Base-by-base conservation (phyloP, 1,140 invertebrate genomes). In the Notospermus geniculatus region DNA sequence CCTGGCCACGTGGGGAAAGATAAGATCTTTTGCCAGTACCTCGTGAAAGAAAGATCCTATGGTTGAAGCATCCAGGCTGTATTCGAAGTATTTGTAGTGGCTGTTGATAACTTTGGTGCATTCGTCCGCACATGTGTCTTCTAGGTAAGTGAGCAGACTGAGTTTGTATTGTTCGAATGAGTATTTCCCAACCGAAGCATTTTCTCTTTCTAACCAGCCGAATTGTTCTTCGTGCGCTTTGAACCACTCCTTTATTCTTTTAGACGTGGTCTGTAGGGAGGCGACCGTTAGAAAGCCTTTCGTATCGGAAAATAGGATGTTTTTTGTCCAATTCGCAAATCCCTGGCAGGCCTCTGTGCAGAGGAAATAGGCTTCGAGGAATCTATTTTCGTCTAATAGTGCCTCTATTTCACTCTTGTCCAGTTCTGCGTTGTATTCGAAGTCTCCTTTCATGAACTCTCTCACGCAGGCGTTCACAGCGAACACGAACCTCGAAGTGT, bases 241-340 rank as follows among this genome's bases (percentile, higher is more conserved):
- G n/a, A 50, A 50, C 46, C 46, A 50, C 46, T 23, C 46, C 25
- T 50, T 50, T n/a, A 50, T 50, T 50, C n/a, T 50, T 7, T n/a
- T 50, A 5, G 25, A 7, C 5, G 46, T 7, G 5, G 46, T 50
- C n/a, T 50, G 19, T 5, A 50, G 46, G 46, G 46, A 5, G 4
- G 46, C 46, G n/a, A 50, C 46, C 5, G 46, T 50, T n/a, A 50
- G 46, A 50, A 50, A 50, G n/a, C 46, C 46, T 50, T 50, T 50
- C 46, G 46, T 50, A n/a, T 50, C 46, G 25, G 46, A 50, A n/a
- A 50, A 50, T 5, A 50, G 46, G 46, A 50, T 50, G 25, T 50
- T 50, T 50, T 50, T 50, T n/a, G 46, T 50, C 4, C 4, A 50
- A 50, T 50, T 50, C 4, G 46, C 46, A 50, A 50, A 50, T 50